Conservation (phyloP, 2,797 vertebrate species). For the Sciurus vulgaris region DNA sequence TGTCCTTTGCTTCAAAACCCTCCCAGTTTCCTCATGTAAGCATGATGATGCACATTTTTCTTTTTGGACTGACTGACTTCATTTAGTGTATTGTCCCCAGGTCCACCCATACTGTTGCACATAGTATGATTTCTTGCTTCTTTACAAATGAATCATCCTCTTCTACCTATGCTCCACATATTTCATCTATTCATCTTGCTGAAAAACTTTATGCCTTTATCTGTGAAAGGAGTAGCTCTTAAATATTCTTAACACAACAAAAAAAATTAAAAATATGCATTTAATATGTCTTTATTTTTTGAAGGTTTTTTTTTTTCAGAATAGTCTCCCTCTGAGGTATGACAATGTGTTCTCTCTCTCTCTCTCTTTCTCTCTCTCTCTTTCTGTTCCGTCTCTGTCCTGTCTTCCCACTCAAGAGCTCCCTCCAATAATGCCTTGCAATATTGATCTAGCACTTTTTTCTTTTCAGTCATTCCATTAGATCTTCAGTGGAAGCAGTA, state of each 20-base stretch:
- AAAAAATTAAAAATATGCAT: not conserved
- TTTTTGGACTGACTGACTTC: not conserved
- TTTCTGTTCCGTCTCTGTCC: not conserved
- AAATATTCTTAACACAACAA: not conserved
- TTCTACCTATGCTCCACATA: not conserved
- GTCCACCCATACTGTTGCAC: too few relatives aligned
- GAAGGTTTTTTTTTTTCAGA: not conserved
- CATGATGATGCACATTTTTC: not conserved
- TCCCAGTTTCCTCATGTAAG: not conserved
- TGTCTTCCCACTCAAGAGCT: not conserved
- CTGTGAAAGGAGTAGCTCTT: not conserved
- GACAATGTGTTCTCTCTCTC: not conserved
- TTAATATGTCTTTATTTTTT: not conserved
- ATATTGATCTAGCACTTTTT: fast-evolving
- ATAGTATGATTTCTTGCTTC: not conserved
- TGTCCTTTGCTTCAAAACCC: not conserved
- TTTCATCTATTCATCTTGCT: not conserved
- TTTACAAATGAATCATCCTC: not conserved
- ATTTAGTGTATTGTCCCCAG: not conserved
- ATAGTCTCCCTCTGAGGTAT: not conserved
- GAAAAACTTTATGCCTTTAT: not conserved
- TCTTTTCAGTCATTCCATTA: not conserved
- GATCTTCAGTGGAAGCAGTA: not conserved
- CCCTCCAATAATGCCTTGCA: not conserved
- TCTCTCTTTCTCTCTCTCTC: not conserved